Evolutionary conservation across 1,140 invertebrate genomes (phyloP), one percentile per base, ranked within the genome.

Genomic region (Plodia interpunctella): DNA sequence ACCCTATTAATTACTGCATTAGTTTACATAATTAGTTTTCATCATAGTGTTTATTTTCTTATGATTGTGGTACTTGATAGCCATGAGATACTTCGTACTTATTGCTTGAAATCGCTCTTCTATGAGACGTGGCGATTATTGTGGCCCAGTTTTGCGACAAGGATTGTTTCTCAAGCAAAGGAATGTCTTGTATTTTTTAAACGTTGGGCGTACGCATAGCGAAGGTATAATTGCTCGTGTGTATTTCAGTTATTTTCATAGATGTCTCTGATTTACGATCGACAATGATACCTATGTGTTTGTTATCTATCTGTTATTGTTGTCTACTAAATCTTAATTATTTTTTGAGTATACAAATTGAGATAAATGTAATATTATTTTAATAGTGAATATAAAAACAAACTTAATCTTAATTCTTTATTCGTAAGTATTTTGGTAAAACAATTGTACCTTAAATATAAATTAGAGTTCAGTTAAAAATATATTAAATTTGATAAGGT

Each of bases 61-160:
- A 51, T 19, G 18, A 44, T 13, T 51, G 49, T 51, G 17, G 49
- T 17, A 49, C 49, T 51, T 51, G 49, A 20, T 51, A 51, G 49
- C 49, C 49, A 51, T 51, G 49, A 49, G 49, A 49, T 49, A 49
- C 49, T 49, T 49, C 49, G 18, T 17, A 49, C 49, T 49, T 49
- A 49, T 49, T 15, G 13, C 30, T 32, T 32, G 30, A 44, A 44
- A 44, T 44, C 32, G 32, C 32, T 44, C 5, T 44, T 44, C 38
- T 44, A 44, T 44, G 38, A 55, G 10, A 55, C 32, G 54, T 55
- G 38, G 38, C 17, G 28, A 17, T 17, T 44, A 44, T 35, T 44
- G 38, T 17, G 38, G 38, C 38, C 38, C 38, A 44, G 38, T 44
- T 44, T 32, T 15, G 15, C 38, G 38, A 17, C 38, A 44, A 44